These are phyloP conservation scores for Dryas iulia DNA, from an alignment of 1,140 invertebrate species.

Conservation along the genomic window DNA sequence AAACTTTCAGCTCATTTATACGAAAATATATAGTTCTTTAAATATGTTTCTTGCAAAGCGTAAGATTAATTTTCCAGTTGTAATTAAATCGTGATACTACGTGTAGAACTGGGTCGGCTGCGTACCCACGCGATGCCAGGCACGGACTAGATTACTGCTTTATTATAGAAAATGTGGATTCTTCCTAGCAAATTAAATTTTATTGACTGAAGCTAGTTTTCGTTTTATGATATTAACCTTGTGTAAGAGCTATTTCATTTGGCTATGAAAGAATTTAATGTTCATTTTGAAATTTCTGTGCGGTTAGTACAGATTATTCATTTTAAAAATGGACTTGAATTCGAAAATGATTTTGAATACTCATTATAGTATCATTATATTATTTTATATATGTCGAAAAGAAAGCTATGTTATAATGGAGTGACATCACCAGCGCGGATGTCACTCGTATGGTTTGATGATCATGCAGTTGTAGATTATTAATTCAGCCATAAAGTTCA, in stretches of 20 bases:
- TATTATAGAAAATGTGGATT: slow-evolving; percentile 21
- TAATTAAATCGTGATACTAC: slow-evolving; percentile 24
- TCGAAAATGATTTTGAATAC: too few relatives aligned
- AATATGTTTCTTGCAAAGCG: slow-evolving; percentile 8
- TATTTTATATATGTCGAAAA: too few relatives aligned
- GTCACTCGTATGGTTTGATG: too few relatives aligned
- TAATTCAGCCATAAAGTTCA: too few relatives aligned
- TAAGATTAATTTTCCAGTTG: slow-evolving; percentile 20
- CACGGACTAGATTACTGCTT: slow-evolving; percentile 21
- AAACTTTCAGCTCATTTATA: too few relatives aligned
- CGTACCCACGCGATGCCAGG: slow-evolving; percentile 14
- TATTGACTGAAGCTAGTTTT: not conserved
- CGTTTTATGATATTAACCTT: not conserved
- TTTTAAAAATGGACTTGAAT: not conserved
- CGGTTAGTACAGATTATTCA: too few relatives aligned
- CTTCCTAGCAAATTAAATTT: slow-evolving; percentile 20
- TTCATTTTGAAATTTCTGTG: not conserved
- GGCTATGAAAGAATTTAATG: not conserved
- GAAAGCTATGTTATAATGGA: too few relatives aligned
- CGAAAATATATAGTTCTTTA: not conserved
- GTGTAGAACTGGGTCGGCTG: slow-evolving; percentile 22
- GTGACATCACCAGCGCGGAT: too few relatives aligned
- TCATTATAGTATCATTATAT: too few relatives aligned
- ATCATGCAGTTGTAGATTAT: too few relatives aligned
- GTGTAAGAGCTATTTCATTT: not conserved